Percentiles rank a stretch among this genome's conserved stretches.
phyloP scores from a whole-genome alignment of 1,140 invertebrate genomes.

The Galendromus occidentalis region DNA sequence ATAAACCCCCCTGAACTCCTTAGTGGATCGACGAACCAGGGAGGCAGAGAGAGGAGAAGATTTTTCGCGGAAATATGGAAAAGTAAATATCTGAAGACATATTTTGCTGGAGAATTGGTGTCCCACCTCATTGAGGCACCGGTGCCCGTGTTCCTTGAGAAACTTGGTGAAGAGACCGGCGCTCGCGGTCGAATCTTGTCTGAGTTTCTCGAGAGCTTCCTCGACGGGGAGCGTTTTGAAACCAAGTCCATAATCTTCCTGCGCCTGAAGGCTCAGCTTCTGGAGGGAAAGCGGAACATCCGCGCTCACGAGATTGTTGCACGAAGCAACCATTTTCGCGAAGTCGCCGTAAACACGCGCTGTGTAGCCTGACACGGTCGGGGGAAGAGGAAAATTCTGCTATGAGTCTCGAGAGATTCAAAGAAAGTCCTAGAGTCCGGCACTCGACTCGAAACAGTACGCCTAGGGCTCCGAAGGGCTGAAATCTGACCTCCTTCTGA shows the following conservation, averaged over 20 bases:
- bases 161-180: conserved; percentile 36
- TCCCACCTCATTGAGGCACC: conserved; percentile 41
- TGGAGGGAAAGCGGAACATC: not conserved
- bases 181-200: conserved; percentile 32
- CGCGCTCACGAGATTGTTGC: conserved; percentile 6
- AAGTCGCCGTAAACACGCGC: not conserved
- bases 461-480: too few species aligned
- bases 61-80: too few species aligned
- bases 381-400: too few species aligned
- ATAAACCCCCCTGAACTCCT: too few species aligned
- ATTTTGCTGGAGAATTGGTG: too few species aligned
- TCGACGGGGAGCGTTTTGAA: conserved; percentile 17
- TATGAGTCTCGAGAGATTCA: too few species aligned
- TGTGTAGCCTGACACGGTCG: not conserved
- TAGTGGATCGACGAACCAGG: too few species aligned
- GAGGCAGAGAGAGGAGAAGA: too few species aligned
- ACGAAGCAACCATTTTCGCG: not conserved
- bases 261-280: not conserved
- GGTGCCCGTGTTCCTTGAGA: conserved; percentile 48
- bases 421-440: too few species aligned
- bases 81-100: too few species aligned
- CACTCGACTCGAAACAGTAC: too few species aligned
- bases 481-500: not conserved
- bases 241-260: not conserved
- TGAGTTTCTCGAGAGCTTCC: conserved; percentile 38